A percentile compares a stretch with the other conserved stretches of the same genome.
Evolutionary conservation across 1,140 invertebrate species (phyloP).

Genomic region (Homalodisca vitripennis): DNA sequence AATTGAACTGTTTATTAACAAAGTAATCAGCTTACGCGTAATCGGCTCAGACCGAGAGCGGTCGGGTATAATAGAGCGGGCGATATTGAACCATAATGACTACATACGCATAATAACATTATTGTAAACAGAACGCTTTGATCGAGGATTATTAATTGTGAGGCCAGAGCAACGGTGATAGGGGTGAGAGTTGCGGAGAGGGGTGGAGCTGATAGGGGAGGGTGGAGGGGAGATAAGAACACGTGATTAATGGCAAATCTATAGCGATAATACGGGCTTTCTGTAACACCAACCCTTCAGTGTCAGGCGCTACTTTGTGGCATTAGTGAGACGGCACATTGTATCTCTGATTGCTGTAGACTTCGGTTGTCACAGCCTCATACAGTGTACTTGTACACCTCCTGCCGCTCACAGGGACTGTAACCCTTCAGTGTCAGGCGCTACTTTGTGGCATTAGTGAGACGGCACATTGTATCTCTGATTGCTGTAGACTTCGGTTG

Average conservation of each 20-base stretch:
- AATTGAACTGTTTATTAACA: conserved; percentile 21
- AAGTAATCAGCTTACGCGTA: conserved; percentile 13
- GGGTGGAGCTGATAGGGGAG: not conserved
- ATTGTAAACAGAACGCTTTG: conserved; percentile 20
- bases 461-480: too few relatives aligned
- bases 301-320: not conserved
- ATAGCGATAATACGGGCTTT: conserved; percentile 13
- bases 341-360: too few relatives aligned
- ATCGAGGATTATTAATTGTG: conserved; percentile 27
- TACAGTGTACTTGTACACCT: too few relatives aligned
- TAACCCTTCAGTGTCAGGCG: too few relatives aligned
- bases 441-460: too few relatives aligned
- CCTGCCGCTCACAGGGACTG: too few relatives aligned
- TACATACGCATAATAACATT: conserved; percentile 22
- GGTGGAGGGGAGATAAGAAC: conserved; percentile 7
- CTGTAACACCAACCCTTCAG: conserved; percentile 1
- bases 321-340: too few relatives aligned
- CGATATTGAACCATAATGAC: not conserved
- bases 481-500: too few relatives aligned
- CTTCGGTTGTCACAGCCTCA: too few relatives aligned
- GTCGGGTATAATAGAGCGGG: too few relatives aligned
- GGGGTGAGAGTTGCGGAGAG: not conserved
- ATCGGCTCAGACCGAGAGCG: not conserved
- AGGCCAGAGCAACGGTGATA: not conserved
- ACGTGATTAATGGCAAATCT: conserved; percentile 23